These are phyloP conservation scores for Acleris cristana DNA, from an alignment of 2,888 invertebrate species.

Conservation along the genomic window DNA sequence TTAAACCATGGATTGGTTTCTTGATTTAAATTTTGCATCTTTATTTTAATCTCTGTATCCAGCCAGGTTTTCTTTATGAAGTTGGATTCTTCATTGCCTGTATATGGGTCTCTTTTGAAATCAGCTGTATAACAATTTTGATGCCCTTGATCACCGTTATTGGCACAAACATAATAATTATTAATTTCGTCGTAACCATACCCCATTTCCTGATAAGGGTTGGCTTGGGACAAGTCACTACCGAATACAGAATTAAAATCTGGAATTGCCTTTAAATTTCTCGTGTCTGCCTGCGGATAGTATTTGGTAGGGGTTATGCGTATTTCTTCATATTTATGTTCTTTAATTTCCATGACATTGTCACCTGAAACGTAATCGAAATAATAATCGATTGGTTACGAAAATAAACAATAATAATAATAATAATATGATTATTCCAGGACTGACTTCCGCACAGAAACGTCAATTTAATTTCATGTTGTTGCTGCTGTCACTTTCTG, in stretches of 20 bases:
- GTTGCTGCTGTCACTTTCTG: too few relatives aligned
- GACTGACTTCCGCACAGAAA: too few relatives aligned
- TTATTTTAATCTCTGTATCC: constrained; percentile 4
- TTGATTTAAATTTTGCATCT: background rate
- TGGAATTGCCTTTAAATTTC: constrained; percentile 1
- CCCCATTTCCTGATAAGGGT: constrained; percentile 3
- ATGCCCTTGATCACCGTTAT: background rate
- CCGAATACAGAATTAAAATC: constrained; percentile 7
- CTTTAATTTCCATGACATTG: constrained; percentile 8
- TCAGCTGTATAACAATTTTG: background rate
- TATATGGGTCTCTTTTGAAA: background rate
- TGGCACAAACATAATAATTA: background rate
- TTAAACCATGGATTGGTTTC: background rate
- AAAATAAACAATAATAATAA: too few relatives aligned
- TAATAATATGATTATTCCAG: too few relatives aligned
- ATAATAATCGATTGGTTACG: background rate
- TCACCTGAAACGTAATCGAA: constrained; percentile 10
- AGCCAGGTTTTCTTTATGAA: constrained; percentile 2
- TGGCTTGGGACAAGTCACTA: background rate
- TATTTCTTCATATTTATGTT: constrained; percentile 22
- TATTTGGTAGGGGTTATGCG: background rate
- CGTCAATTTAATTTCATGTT: too few relatives aligned
- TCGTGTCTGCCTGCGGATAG: background rate
- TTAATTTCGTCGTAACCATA: background rate
- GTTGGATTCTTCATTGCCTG: background rate